Evolutionary conservation across 2,888 invertebrate genomes (phyloP), one percentile per base, ranked within the genome.

Genomic region (Coremacera marginata): DNA sequence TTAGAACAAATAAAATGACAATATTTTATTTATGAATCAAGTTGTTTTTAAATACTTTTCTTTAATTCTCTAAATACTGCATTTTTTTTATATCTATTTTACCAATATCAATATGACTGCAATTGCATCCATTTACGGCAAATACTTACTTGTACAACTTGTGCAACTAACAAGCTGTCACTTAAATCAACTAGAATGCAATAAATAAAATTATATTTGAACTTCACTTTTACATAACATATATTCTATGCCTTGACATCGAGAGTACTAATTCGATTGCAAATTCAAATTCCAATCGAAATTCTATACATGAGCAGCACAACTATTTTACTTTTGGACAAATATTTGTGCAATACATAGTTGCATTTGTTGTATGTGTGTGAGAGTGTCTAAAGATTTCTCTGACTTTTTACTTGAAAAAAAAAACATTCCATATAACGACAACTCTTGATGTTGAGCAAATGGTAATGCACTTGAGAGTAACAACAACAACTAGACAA

Each of bases 151-250:
- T 11, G 2, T 1, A 27, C 0, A 22, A 11, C 22, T 57, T 57
- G 22, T 57, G 14, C 8, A 9, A 19, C 27, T 27, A 19, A 25
- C 25, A 60, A 27, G 27, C 27, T 60, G 27, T 27, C 22, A 60
- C 60, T 60, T 19, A 11, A 60, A 19, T 60, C 11, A 60, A 27
- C 22, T 22, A 60, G 27, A 11, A 27, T 60, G 27, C 60, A 60
- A 60, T 60, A 60, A 60, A 60, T 60, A 25, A 60, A 60, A 60
- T 60, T 60, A 60, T 27, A 60, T 14, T 27, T 27, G 60, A 27
- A 60, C 60, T 5, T 5, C 11, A 4, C n/a, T 55, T n/a, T 14
- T 25, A 3, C 5, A 31, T 31, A 31, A 31, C 3, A 3, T 31
- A 37, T 37, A 1, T 37, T 8, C 7, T 37, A 8, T 31, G 31